Conservation (phyloP, 2,888 invertebrate species). For the Nomada goodeniana region DNA sequence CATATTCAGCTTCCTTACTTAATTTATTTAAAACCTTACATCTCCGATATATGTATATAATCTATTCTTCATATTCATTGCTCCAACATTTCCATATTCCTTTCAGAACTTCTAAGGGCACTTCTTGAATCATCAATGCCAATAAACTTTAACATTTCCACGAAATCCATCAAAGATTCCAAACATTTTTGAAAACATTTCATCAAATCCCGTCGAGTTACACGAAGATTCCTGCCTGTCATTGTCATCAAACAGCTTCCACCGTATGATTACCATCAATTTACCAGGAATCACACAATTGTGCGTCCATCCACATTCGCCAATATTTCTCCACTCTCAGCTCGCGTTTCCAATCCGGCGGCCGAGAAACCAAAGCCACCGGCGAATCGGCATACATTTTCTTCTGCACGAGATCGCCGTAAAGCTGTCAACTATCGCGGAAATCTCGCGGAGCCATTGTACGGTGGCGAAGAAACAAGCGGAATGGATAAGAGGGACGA, state of each 20-base stretch:
- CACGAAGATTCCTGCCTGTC: too few species aligned
- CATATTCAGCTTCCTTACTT: too few species aligned
- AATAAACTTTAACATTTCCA: too few species aligned
- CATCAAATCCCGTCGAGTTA: too few species aligned
- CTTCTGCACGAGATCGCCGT: slow-evolving; percentile 52
- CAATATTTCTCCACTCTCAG: slow-evolving; percentile 6
- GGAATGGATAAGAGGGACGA: slow-evolving; percentile 19
- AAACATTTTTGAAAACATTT: too few species aligned
- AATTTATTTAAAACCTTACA: too few species aligned
- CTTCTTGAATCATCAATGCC: too few species aligned
- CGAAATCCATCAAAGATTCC: too few species aligned
- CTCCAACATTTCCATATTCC: too few species aligned
- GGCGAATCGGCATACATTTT: slow-evolving; percentile 47
- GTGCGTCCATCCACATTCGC: background rate
- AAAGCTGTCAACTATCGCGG: slow-evolving; percentile 70
- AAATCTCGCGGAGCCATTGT: slow-evolving; percentile 59
- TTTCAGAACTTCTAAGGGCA: too few species aligned
- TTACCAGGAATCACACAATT: background rate
- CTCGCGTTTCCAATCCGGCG: slow-evolving; percentile 8
- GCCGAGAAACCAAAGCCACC: slow-evolving; percentile 47
- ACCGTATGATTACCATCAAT: background rate
- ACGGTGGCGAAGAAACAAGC: background rate
- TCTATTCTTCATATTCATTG: too few species aligned
- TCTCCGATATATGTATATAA: too few species aligned
- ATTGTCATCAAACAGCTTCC: background rate